Percentiles rank a stretch among this genome's conserved stretches.
These are phyloP conservation scores for Pissodes strobi DNA, from an alignment of 1,140 invertebrate species.

Conservation along the genomic window DNA sequence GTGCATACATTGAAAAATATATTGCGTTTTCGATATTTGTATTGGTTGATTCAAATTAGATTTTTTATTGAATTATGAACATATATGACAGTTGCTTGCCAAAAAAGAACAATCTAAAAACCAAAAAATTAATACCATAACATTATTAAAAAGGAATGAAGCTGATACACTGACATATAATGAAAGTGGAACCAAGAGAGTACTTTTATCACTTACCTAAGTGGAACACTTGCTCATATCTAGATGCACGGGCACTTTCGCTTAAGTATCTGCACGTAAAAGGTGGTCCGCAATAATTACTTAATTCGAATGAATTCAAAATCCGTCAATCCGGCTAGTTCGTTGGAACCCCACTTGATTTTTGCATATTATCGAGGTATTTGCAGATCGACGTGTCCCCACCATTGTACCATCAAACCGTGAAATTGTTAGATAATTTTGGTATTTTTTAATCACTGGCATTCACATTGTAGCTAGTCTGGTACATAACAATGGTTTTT, in stretches of 20 bases:
- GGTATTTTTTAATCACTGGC: constrained; percentile 18
- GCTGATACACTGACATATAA: background rate
- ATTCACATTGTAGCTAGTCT: constrained; percentile 8
- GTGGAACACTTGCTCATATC: constrained; percentile 22
- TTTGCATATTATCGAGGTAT: constrained; percentile 20
- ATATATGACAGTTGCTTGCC: too few species aligned
- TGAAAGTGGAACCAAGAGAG: constrained; percentile 12
- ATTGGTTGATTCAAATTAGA: too few species aligned
- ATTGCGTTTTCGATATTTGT: too few species aligned
- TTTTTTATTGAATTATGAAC: too few species aligned
- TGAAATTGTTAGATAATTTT: constrained; percentile 29
- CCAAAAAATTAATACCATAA: too few species aligned
- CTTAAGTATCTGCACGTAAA: constrained; percentile 8
- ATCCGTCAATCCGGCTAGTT: background rate
- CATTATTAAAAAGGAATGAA: too few species aligned
- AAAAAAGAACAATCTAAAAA: too few species aligned
- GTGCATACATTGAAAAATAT: too few species aligned
- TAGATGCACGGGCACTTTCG: constrained; percentile 27
- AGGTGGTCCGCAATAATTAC: constrained; percentile 24
- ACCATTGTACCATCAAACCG: constrained; percentile 13
- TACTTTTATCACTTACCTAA: constrained; percentile 23
- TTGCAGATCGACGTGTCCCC: constrained; percentile 6
- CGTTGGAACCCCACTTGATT: constrained; percentile 17
- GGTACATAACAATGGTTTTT: too few species aligned
- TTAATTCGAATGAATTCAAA: constrained; percentile 32